These are phyloP conservation scores for Clytia hemisphaerica DNA, from an alignment of 30 jellyfish, hydroid and myxozoan species.

Conservation along the genomic window DNA sequence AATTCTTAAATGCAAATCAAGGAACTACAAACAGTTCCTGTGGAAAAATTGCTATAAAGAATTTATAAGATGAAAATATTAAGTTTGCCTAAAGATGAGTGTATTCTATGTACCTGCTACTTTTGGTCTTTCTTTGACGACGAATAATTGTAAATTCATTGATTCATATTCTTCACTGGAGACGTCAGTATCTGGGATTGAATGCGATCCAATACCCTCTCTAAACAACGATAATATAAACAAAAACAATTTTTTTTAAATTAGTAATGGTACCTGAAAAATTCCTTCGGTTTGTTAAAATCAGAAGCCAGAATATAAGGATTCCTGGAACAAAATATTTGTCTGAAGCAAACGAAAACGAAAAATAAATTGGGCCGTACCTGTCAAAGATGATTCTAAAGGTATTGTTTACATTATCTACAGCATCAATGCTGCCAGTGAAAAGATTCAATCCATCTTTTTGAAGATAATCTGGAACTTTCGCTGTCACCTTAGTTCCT, in stretches of 20 bases:
- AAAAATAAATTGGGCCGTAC: conserved; percentile 13
- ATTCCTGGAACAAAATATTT: neutral
- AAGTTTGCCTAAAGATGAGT: too few relatives aligned
- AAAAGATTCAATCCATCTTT: conserved; percentile 61
- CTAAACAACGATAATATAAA: neutral
- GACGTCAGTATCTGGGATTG: conserved; percentile 79
- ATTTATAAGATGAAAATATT: too few relatives aligned
- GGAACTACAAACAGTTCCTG: too few relatives aligned
- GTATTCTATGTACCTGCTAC: conserved; percentile 13
- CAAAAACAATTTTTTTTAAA: neutral
- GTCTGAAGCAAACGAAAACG: neutral
- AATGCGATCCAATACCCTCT: conserved; percentile 73
- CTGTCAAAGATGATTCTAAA: conserved; percentile 84
- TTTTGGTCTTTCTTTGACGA: conserved; percentile 78
- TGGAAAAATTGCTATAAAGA: too few relatives aligned
- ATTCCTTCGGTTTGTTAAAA: too few relatives aligned
- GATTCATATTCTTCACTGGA: conserved; percentile 81
- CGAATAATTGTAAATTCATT: conserved; percentile 72
- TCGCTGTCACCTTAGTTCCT: conserved; percentile 95
- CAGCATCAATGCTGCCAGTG: conserved; percentile 95
- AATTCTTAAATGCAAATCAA: too few relatives aligned
- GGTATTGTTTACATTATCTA: conserved; percentile 59
- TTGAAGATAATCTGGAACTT: conserved; percentile 25
- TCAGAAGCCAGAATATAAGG: too few relatives aligned
- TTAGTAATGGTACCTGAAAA: neutral